Evolutionary conservation across 2,113 vertebrate genomes (phyloP).

Genomic region (Rhinichthys klamathensis): DNA sequence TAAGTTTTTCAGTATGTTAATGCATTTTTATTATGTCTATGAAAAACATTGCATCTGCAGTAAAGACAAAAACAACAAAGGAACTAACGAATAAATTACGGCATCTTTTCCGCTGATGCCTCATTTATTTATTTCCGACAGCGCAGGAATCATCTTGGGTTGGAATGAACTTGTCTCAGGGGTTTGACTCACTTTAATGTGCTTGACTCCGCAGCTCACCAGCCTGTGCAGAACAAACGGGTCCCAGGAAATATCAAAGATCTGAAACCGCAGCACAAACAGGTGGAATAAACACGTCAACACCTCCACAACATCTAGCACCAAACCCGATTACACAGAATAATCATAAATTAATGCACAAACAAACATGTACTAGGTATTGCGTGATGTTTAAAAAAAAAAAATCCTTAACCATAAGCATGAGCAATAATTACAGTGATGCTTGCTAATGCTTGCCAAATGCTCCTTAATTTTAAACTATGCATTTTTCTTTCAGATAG

Average conservation of each 20-base stretch:
- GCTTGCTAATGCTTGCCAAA: not conserved
- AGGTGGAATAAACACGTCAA: not conserved
- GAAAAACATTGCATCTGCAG: slow-evolving; percentile 3
- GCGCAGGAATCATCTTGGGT: not conserved
- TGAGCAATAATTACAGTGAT: not conserved
- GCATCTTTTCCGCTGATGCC: not conserved
- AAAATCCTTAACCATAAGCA: too few species aligned
- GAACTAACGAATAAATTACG: not conserved
- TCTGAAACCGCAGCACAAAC: slow-evolving; percentile 72
- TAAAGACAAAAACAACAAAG: slow-evolving; percentile 1
- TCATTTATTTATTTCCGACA: not conserved
- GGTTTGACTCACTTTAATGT: slow-evolving; percentile 89
- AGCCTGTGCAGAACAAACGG: slow-evolving; percentile 85
- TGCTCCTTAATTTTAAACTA: not conserved
- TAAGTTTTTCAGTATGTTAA: slow-evolving; percentile 9
- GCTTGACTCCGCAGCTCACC: slow-evolving; percentile 97
- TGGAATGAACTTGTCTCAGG: not conserved
- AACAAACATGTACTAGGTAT: too few species aligned
- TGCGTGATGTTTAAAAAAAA: too few species aligned
- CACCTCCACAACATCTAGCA: not conserved
- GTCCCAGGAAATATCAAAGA: slow-evolving; percentile 98
- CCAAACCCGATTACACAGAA: not conserved
- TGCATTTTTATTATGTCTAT: not conserved
- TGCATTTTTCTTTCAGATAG: not conserved
- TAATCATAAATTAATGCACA: too few species aligned